Conservation (phyloP, 1,140 invertebrate genomes). For the Drosophila sechellia region DNA sequence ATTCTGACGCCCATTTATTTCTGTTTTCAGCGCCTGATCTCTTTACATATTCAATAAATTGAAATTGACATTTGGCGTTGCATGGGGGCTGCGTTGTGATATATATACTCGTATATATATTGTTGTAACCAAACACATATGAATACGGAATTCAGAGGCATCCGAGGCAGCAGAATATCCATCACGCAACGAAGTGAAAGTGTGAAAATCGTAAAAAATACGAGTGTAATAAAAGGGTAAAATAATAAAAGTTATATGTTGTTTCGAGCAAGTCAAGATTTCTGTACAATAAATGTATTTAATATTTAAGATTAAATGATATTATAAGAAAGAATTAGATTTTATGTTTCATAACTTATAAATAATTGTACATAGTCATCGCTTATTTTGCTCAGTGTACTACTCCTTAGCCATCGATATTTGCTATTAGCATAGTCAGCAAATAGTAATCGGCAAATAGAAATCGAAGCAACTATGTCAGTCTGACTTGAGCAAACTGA, state of each 20-base stretch:
- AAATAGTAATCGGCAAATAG: constrained; percentile 31
- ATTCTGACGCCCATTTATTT: constrained; percentile 52
- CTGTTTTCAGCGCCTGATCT: constrained; percentile 2
- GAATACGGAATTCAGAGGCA: constrained; percentile 4
- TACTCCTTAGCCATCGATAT: constrained; percentile 9
- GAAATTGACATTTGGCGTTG: constrained; percentile 55
- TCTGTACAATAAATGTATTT: too few relatives aligned
- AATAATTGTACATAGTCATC: neutral
- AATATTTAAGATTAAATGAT: too few relatives aligned
- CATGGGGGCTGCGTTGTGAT: constrained; percentile 8
- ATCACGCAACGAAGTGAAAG: too few relatives aligned
- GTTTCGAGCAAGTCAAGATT: too few relatives aligned
- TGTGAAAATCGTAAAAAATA: neutral
- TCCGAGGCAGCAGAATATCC: neutral
- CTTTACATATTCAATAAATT: constrained; percentile 71
- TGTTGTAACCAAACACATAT: constrained; percentile 23
- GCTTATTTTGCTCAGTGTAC: neutral
- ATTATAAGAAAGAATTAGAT: too few relatives aligned
- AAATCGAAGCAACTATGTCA: constrained; percentile 3
- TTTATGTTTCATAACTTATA: too few relatives aligned
- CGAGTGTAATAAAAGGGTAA: too few relatives aligned
- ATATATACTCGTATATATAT: constrained; percentile 25
- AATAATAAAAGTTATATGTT: too few relatives aligned
- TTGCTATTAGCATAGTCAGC: constrained; percentile 13
- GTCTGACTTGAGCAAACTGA: neutral